phyloP scores from a whole-genome alignment of 1,140 invertebrate species.

The Pseudomyrmex dendroicus region DNA sequence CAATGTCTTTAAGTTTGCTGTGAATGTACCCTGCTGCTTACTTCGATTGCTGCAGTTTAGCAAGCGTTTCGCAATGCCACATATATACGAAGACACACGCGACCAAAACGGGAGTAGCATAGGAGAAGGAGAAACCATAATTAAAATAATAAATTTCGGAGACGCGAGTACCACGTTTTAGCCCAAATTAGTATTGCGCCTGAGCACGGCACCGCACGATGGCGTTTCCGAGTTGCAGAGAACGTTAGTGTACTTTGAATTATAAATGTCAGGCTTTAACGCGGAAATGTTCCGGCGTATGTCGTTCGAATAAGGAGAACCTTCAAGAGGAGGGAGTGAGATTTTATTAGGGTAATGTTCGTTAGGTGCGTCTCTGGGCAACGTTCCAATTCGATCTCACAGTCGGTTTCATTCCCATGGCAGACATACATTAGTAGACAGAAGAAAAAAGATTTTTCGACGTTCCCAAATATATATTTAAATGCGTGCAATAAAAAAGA shows the following conservation, averaged over 20 bases:
- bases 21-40: slow-evolving; percentile 23
- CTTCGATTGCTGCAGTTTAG: slow-evolving; percentile 23
- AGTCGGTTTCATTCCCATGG: slow-evolving; percentile 59
- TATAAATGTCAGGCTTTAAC: slow-evolving; percentile 56
- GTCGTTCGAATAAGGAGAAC: slow-evolving; percentile 40
- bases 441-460: slow-evolving; percentile 31
- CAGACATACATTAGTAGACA: slow-evolving; percentile 46
- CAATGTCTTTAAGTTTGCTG: not conserved
- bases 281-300: not conserved
- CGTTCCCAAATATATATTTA: not conserved
- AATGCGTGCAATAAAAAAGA: not conserved
- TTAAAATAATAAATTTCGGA: slow-evolving; percentile 79
- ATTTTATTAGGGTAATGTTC: slow-evolving; percentile 57
- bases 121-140: slow-evolving; percentile 56
- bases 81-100: slow-evolving; percentile 1
- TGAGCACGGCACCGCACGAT: slow-evolving; percentile 16
- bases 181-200: slow-evolving; percentile 67
- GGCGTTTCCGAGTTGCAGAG: slow-evolving; percentile 37
- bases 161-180: slow-evolving; percentile 59
- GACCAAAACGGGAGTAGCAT: not conserved
- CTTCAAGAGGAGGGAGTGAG: not conserved
- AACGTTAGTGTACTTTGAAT: slow-evolving; percentile 57
- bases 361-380: slow-evolving; percentile 56
- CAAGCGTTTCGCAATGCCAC: slow-evolving; percentile 66
- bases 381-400: slow-evolving; percentile 70